phyloP scores from a whole-genome alignment of 1,140 invertebrate genomes.

The Steinernema feltiae region DNA sequence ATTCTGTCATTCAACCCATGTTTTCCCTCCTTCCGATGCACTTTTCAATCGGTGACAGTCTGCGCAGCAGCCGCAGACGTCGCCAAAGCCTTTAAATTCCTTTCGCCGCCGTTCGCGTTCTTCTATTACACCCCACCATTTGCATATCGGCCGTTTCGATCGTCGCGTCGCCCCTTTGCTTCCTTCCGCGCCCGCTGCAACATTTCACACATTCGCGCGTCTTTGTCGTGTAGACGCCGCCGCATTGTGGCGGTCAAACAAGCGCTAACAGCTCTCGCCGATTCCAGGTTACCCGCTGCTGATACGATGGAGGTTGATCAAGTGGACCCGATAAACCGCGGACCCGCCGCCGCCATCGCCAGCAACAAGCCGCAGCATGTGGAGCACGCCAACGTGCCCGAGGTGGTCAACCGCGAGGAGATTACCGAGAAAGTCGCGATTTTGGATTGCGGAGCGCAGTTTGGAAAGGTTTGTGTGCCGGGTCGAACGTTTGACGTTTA shows the following conservation, averaged over 20 bases:
- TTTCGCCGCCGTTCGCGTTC: not conserved
- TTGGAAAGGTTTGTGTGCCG: constrained; percentile 76
- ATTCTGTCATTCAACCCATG: too few relatives aligned
- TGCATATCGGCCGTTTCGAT: not conserved
- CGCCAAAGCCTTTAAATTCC: not conserved
- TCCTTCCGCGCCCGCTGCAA: not conserved
- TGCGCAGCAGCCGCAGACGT: not conserved
- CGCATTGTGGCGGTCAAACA: not conserved
- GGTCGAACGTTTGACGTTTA: constrained; percentile 10
- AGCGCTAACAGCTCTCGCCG: not conserved
- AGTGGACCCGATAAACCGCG: not conserved
- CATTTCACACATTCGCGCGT: not conserved
- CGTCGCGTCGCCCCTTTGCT: not conserved
- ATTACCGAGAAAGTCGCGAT: constrained; percentile 71
- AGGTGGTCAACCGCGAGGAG: not conserved
- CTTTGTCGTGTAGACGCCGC: not conserved
- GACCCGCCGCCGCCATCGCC: not conserved
- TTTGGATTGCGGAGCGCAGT: constrained; percentile 95
- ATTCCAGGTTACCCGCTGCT: not conserved
- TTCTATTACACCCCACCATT: not conserved
- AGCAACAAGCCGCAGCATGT: not conserved
- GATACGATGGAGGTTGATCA: not conserved
- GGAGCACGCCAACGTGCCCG: not conserved
- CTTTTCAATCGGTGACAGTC: not conserved
- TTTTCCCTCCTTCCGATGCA: too few relatives aligned